Base-by-base conservation (phyloP, 2,797 vertebrate genomes). In the Brachyrhaphis roseni region DNA sequence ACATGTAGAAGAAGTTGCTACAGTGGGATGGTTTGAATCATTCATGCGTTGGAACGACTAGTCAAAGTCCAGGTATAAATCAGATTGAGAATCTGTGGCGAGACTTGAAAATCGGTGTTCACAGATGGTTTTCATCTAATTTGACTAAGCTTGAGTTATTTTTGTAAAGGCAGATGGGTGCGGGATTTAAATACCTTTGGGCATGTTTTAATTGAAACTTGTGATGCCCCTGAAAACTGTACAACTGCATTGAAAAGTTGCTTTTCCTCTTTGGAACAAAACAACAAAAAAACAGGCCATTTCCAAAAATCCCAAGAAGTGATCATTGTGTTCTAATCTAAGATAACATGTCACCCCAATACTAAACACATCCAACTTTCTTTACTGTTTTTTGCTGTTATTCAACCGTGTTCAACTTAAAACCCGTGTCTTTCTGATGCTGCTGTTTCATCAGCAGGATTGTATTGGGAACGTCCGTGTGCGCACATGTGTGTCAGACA, bases 331-430 rank as follows among this genome's bases (percentile, higher is more conserved):
- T 45, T 71, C 11, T 45, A 15, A 43, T 43, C 39, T 13, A n/a
- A 57, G 28, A 34, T 31, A 34, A 15, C 10, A 20, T 68, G 64
- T 12, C 10, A 12, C 36, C 64, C 64, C 36, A 23, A 13, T 6
- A 26, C 7, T 26, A 41, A 68, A 41, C 39, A 26, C 20, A 13
- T 23, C 18, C 62, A 66, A 39, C 23, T n/a, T 45, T n/a, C 39
- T 43, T 43, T 26, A 6, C 6, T 8, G 26, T 71, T 45, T 43
- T 0, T 70, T 26, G 39, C 10, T 2, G 4, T 45, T 43, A 3
- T 70, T n/a, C 39, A 70, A 70, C 23, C 8, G 39, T 41, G 86
- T 93, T 91, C 81, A 87, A 81, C 75, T 74, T 68, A 73, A 78
- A 82, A 78, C 78, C 82, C 47, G 1, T 39, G 79, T 78, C 76